phyloP scores from a whole-genome alignment of 1,140 invertebrate species.

The Solenopsis fugax region DNA sequence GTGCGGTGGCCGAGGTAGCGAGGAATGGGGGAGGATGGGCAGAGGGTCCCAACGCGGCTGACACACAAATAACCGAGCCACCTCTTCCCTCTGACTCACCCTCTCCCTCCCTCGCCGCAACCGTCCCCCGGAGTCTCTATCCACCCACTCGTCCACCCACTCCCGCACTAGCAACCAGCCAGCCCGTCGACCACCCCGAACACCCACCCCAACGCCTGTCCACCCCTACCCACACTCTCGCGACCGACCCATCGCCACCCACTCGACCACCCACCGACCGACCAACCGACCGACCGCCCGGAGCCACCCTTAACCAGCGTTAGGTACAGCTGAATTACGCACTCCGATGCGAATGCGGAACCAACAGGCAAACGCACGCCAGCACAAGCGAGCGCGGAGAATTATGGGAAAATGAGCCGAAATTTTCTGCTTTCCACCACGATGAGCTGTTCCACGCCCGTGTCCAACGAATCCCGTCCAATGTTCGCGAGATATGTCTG shows the following conservation, averaged over 20 bases:
- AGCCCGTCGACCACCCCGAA: conserved; percentile 67
- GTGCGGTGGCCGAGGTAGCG: conserved; percentile 64
- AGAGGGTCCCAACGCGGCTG: conserved; percentile 83
- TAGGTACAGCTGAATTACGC: conserved; percentile 82
- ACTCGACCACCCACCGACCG: conserved; percentile 47
- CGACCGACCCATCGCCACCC: conserved; percentile 72
- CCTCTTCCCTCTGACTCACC: conserved; percentile 75
- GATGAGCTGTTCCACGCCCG: not conserved
- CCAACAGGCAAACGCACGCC: conserved; percentile 63
- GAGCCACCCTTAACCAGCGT: conserved; percentile 72
- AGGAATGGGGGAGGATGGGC: conserved; percentile 69
- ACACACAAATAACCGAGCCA: conserved; percentile 84
- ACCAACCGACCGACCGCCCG: conserved; percentile 60
- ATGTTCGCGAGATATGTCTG: conserved; percentile 32
- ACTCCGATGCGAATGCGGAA: conserved; percentile 75
- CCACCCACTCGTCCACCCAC: conserved; percentile 52
- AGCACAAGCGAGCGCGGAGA: conserved; percentile 56
- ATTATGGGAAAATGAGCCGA: conserved; percentile 71
- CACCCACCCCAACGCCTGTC: conserved; percentile 59
- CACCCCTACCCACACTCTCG: conserved; percentile 59
- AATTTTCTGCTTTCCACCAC: conserved; percentile 49
- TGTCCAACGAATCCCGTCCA: conserved; percentile 5
- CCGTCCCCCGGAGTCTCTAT: conserved; percentile 52
- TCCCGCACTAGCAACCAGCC: conserved; percentile 61
- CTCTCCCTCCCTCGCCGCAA: conserved; percentile 43